Evolutionary conservation across 37 sponge, comb jelly and placozoan species (phyloP).

Genomic region (Petrosia ficiformis): DNA sequence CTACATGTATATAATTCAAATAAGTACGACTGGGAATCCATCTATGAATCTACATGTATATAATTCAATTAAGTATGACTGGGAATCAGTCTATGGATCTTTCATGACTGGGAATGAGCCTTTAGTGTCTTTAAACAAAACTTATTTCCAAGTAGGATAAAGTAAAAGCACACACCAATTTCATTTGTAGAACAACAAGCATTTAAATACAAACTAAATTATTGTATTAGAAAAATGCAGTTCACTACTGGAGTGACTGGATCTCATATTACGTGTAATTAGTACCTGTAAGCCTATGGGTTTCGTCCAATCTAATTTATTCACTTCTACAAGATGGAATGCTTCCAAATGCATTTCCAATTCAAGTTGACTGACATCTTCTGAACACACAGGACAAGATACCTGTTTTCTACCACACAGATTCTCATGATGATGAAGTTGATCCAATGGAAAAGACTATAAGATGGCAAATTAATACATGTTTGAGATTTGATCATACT

Average conservation of each 20-base stretch:
- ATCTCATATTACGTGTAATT: no score
- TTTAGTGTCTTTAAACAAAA: no score
- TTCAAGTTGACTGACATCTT: constrained; percentile 57
- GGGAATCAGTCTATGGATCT: no score
- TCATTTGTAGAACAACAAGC: neutral
- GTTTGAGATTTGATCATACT: no score
- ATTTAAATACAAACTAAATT: neutral
- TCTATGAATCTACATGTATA: no score
- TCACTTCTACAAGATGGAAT: constrained; percentile 56
- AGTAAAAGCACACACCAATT: neutral
- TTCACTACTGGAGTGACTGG: no score
- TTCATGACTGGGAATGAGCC: no score
- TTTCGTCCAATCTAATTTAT: constrained; percentile 55
- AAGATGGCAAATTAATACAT: neutral
- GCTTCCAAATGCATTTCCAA: constrained; percentile 63
- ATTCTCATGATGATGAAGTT: constrained; percentile 53
- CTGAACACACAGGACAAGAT: constrained; percentile 45
- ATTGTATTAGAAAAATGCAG: neutral
- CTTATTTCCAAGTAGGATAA: neutral
- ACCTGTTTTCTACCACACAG: constrained; percentile 53
- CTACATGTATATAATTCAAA: no score
- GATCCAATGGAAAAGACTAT: constrained; percentile 67
- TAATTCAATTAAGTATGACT: no score
- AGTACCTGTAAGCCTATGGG: constrained; percentile 41
- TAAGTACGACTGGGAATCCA: no score